These are phyloP conservation scores for Corella eumyota DNA, from an alignment of 23 tunicate species.

Conservation along the genomic window DNA sequence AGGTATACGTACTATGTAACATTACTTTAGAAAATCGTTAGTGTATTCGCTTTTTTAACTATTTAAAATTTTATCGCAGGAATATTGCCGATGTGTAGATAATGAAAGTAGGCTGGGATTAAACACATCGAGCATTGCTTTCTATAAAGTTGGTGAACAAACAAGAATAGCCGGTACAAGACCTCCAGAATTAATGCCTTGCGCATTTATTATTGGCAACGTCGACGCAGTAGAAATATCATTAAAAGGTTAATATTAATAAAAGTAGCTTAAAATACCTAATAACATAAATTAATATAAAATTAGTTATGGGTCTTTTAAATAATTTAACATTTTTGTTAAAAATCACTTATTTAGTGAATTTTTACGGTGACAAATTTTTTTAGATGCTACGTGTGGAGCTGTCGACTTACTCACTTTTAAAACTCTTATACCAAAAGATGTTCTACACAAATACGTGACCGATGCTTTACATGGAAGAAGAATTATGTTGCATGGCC, in stretches of 20 bases:
- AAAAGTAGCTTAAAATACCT: too few species aligned
- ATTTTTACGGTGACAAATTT: too few species aligned
- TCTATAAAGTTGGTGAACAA: slow-evolving; percentile 82
- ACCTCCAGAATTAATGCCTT: slow-evolving; percentile 67
- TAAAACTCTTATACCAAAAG: slow-evolving; percentile 33
- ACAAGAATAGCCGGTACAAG: slow-evolving; percentile 42
- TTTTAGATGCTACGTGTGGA: slow-evolving; percentile 57
- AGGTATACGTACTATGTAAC: not conserved
- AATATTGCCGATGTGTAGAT: slow-evolving; percentile 67
- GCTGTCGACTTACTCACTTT: slow-evolving; percentile 47
- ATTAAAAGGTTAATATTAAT: slow-evolving; percentile 83
- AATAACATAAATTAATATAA: too few species aligned
- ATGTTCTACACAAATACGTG: slow-evolving; percentile 36
- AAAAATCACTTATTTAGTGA: too few species aligned
- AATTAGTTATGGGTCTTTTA: too few species aligned
- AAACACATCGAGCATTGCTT: slow-evolving; percentile 52
- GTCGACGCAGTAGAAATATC: slow-evolving; percentile 56
- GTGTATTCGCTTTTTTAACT: too few species aligned
- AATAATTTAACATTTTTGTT: too few species aligned
- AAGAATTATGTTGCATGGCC: slow-evolving; percentile 58
- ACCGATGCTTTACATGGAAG: slow-evolving; percentile 22
- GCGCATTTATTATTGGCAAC: slow-evolving; percentile 77
- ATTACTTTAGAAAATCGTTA: too few species aligned
- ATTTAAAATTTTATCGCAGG: too few species aligned
- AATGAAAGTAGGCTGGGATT: slow-evolving; percentile 49